Evolutionary conservation across 2,888 invertebrate species (phyloP).

Genomic region (Polydrusus cervinus): DNA sequence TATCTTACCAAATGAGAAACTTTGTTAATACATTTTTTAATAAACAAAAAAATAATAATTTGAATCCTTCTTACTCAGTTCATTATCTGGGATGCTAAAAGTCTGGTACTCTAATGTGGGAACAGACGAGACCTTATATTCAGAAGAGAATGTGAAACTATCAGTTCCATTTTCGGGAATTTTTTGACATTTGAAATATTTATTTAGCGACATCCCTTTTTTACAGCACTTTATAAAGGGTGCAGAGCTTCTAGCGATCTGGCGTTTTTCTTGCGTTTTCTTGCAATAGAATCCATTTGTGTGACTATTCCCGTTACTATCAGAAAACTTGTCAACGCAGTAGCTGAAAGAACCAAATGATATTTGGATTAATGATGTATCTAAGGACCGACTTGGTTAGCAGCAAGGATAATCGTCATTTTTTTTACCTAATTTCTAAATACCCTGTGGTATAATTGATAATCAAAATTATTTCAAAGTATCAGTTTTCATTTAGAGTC

Average conservation of each 20-base stretch:
- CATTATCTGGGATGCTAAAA: constrained; percentile 4
- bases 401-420: too few species aligned
- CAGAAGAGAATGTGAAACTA: neutral
- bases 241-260: neutral
- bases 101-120: neutral
- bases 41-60: too few species aligned
- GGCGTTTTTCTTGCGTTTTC: constrained; percentile 16
- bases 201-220: constrained; percentile 14
- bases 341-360: constrained; percentile 50
- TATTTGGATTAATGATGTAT: too few species aligned
- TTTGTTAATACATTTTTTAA: too few species aligned
- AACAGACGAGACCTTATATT: neutral
- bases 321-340: constrained; percentile 55
- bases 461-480: too few species aligned
- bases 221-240: constrained; percentile 34
- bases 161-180: too few species aligned
- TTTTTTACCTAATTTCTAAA: too few species aligned
- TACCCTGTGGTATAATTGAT: too few species aligned
- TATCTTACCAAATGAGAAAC: neutral
- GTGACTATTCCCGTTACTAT: constrained; percentile 39
- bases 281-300: constrained; percentile 54
- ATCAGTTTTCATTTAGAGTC: too few species aligned
- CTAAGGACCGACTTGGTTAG: too few species aligned
- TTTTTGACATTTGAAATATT: constrained; percentile 16
- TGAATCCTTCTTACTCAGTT: constrained; percentile 21